A percentile compares a stretch with the other conserved stretches of the same genome.
These are phyloP conservation scores for Sinocyclocheilus anshuiensis DNA, from an alignment of 2,113 vertebrate species.

Conservation along the genomic window DNA sequence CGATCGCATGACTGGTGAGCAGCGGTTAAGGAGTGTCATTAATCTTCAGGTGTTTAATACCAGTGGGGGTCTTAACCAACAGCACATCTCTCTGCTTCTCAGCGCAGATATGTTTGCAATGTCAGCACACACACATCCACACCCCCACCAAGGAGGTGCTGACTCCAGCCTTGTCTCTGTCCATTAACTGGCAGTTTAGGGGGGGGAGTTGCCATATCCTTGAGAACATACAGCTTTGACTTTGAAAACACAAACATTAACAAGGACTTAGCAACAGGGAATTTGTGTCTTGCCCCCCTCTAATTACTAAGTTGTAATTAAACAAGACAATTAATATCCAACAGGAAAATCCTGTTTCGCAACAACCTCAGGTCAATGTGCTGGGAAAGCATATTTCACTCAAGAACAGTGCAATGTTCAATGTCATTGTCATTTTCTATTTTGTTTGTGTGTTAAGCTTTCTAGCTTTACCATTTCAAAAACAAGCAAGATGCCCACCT, in stretches of 20 bases:
- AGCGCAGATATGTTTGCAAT: too few relatives aligned
- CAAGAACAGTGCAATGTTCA: background rate
- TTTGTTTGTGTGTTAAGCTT: background rate
- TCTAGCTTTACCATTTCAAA: background rate
- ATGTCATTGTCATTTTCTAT: constrained; percentile 26
- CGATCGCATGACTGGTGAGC: too few relatives aligned
- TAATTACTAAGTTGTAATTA: constrained; percentile 68
- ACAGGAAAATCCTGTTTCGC: constrained; percentile 25
- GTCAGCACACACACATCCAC: too few relatives aligned
- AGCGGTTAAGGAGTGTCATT: too few relatives aligned
- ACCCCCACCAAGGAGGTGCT: too few relatives aligned
- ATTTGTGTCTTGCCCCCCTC: constrained; percentile 53
- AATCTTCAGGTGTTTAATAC: too few relatives aligned
- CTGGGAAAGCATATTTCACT: constrained; percentile 41
- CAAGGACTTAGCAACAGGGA: constrained; percentile 53
- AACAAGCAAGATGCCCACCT: background rate
- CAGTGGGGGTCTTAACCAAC: too few relatives aligned
- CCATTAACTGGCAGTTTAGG: too few relatives aligned
- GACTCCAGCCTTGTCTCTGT: too few relatives aligned
- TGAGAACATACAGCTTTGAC: constrained; percentile 58
- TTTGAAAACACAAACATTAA: constrained; percentile 53
- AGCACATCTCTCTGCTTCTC: too few relatives aligned
- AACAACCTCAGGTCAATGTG: constrained; percentile 57
- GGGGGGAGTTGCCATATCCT: constrained; percentile 41
- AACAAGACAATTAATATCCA: constrained; percentile 66